A percentile compares a stretch with the other conserved stretches of the same genome.
Evolutionary conservation across 2,113 vertebrate species (phyloP).

Genomic region (Oostethus manadensis): DNA sequence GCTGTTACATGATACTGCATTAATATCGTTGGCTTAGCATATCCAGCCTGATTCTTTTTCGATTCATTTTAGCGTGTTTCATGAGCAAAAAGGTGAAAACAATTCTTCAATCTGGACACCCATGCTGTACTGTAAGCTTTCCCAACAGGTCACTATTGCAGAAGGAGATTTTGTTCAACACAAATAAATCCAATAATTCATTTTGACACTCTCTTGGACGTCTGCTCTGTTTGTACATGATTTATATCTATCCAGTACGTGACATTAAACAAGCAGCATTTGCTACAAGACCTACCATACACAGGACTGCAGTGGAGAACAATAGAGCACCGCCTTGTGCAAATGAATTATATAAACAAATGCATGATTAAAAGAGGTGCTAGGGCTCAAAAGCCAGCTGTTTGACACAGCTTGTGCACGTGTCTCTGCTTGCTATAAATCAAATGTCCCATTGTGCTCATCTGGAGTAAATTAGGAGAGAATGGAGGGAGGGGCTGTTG

Average conservation of each 20-base stretch:
- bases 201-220: background rate
- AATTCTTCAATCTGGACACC: no score
- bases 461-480: constrained; percentile 6
- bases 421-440: constrained; percentile 1
- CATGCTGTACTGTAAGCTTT: background rate
- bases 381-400: constrained; percentile 2
- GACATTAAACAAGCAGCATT: constrained; percentile 6
- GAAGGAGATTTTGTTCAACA: background rate
- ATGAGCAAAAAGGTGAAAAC: no score
- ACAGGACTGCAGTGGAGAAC: no score
- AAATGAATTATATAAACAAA: constrained; percentile 5
- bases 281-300: background rate
- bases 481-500: background rate
- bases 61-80: no score
- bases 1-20: no score
- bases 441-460: constrained; percentile 12
- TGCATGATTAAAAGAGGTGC: constrained; percentile 3
- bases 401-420: constrained; percentile 6
- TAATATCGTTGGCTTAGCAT: no score
- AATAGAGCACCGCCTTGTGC: no score
- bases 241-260: background rate
- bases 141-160: background rate
- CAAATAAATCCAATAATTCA: background rate
- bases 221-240: background rate
- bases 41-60: no score